A percentile compares a stretch with the other conserved stretches of the same genome.
Evolutionary conservation across 2,797 vertebrate genomes (phyloP).

Genomic region (Myotis vivesi): DNA sequence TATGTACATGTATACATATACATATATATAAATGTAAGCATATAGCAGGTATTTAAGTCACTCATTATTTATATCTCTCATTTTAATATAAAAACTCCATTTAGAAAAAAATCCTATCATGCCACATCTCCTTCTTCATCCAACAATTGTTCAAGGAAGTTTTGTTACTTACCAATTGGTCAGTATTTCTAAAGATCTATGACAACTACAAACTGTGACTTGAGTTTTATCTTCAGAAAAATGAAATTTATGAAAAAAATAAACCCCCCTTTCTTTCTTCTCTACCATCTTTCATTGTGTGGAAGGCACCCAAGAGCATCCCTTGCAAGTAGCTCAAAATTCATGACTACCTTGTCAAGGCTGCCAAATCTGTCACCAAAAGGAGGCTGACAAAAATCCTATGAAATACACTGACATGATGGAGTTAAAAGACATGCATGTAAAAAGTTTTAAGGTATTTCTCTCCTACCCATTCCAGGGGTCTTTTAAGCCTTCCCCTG

Average conservation of each 20-base stretch:
- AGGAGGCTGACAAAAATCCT: conserved; percentile 12
- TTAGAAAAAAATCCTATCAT: not conserved
- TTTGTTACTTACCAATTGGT: not conserved
- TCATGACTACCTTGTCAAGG: not conserved
- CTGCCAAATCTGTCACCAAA: conserved; percentile 16
- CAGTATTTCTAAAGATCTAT: conserved; percentile 2
- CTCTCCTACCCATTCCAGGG: conserved; percentile 12
- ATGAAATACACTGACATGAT: conserved; percentile 39
- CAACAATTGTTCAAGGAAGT: not conserved
- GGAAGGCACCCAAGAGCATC: not conserved
- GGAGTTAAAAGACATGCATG: conserved; percentile 30
- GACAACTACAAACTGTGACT: not conserved
- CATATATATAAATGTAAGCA: not conserved
- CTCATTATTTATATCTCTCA: not conserved
- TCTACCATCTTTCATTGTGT: not conserved
- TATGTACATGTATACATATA: no score
- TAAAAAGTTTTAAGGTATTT: conserved; percentile 47
- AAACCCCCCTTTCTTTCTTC: not conserved
- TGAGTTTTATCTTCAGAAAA: not conserved
- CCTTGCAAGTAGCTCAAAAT: conserved; percentile 30
- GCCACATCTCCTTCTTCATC: not conserved
- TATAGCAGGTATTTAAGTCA: not conserved
- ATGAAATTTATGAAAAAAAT: not conserved
- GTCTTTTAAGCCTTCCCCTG: conserved; percentile 8
- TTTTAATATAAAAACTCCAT: not conserved